Evolutionary conservation across 2,113 vertebrate genomes (phyloP).

Genomic region (Lamprotornis superbus): DNA sequence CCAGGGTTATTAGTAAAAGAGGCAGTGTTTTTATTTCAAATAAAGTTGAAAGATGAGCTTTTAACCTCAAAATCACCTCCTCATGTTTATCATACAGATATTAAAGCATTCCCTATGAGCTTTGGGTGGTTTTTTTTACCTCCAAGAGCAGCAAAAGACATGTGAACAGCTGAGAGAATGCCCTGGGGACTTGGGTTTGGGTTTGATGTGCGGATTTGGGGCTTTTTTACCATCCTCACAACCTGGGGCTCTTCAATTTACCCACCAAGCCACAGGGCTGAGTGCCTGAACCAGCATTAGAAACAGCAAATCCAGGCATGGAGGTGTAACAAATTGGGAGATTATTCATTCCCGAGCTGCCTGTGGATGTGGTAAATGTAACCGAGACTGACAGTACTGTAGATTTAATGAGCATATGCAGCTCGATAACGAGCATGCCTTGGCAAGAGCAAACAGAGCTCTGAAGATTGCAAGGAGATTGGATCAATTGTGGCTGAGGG

Average conservation of each 20-base stretch:
- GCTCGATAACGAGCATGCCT: too few species aligned
- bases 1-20: neutral
- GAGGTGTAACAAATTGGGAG: rapidly evolving
- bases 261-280: neutral
- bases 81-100: neutral
- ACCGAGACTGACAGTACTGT: too few species aligned
- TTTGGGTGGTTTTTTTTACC: too few species aligned
- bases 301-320: rapidly evolving
- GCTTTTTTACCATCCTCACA: neutral
- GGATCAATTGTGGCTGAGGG: too few species aligned
- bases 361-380: too few species aligned
- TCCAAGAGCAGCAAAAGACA: neutral
- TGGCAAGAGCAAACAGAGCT: too few species aligned
- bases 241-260: neutral
- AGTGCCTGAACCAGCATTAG: neutral
- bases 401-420: too few species aligned
- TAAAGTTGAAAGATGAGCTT: neutral
- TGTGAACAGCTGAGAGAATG: rapidly evolving
- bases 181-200: neutral
- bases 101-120: neutral
- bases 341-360: neutral
- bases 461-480: too few species aligned
- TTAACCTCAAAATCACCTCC: neutral
- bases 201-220: neutral
- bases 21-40: neutral